These are phyloP conservation scores for Microchrysa polita DNA, from an alignment of 2,888 invertebrate genomes.

Conservation along the genomic window DNA sequence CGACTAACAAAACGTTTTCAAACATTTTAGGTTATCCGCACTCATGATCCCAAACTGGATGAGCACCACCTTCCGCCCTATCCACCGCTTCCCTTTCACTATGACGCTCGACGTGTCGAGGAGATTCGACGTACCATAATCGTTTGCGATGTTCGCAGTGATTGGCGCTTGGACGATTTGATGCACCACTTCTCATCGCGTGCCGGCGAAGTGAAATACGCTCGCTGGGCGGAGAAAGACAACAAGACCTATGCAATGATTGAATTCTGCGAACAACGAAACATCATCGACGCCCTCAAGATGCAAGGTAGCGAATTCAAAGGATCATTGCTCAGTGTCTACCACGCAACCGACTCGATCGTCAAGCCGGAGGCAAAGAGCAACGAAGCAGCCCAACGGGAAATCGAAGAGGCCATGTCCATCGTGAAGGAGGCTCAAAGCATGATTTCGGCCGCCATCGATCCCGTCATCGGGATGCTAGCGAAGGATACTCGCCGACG, in stretches of 20 bases:
- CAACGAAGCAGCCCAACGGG: slow-evolving; percentile 93
- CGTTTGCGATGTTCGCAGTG: slow-evolving; percentile 80
- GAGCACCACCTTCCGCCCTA: slow-evolving; percentile 86
- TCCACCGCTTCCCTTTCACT: slow-evolving; percentile 87
- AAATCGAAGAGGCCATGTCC: slow-evolving; percentile 97
- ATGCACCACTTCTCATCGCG: slow-evolving; percentile 84
- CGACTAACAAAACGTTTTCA: too few relatives aligned
- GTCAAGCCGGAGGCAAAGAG: slow-evolving; percentile 93
- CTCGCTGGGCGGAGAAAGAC: slow-evolving; percentile 88
- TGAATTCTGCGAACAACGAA: slow-evolving; percentile 93
- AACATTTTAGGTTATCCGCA: slow-evolving; percentile 73
- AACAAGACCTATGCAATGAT: slow-evolving; percentile 84
- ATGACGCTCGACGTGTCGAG: slow-evolving; percentile 90
- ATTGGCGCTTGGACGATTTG: slow-evolving; percentile 82
- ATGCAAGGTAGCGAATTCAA: slow-evolving; percentile 83
- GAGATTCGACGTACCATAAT: slow-evolving; percentile 94
- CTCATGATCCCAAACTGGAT: slow-evolving; percentile 88
- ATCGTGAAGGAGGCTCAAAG: slow-evolving; percentile 96
- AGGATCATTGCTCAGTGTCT: slow-evolving; percentile 75
- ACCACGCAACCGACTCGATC: slow-evolving; percentile 92
- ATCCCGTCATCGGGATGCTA: slow-evolving; percentile 87
- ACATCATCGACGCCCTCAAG: slow-evolving; percentile 85
- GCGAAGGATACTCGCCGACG: slow-evolving; percentile 82
- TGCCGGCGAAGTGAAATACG: slow-evolving; percentile 94
- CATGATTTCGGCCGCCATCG: slow-evolving; percentile 92